Conservation (phyloP, 1,140 invertebrate species). For the Bicyclus anynana region DNA sequence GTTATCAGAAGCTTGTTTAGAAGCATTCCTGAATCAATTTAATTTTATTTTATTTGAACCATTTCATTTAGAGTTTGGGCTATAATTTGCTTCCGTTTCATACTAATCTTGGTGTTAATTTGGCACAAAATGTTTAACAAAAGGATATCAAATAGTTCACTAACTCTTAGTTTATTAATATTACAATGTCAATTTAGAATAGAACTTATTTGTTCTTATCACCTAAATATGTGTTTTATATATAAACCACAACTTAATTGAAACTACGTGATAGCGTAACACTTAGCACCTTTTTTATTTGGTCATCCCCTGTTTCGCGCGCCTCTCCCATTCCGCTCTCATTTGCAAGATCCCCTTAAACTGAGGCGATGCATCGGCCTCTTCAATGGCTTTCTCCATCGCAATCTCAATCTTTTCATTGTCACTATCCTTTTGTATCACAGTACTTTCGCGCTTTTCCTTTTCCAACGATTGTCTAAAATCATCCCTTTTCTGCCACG, state of each 20-base stretch:
- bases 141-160: no score
- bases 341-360: slow-evolving; percentile 85
- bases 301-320: slow-evolving; percentile 82
- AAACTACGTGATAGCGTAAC: slow-evolving; percentile 4
- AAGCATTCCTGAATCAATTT: no score
- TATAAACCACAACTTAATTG: slow-evolving; percentile 12
- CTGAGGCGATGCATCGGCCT: slow-evolving; percentile 75
- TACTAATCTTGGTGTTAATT: no score
- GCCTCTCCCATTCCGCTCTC: slow-evolving; percentile 85
- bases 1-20: no score
- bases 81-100: no score
- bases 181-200: slow-evolving; percentile 13
- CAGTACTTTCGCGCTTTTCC: slow-evolving; percentile 57
- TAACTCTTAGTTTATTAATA: neutral
- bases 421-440: slow-evolving; percentile 65
- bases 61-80: no score
- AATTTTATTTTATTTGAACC: no score
- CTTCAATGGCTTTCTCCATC: slow-evolving; percentile 51
- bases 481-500: slow-evolving; percentile 64
- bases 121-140: no score
- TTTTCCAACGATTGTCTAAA: slow-evolving; percentile 50
- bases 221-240: slow-evolving; percentile 5
- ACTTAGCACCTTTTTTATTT: slow-evolving; percentile 74
- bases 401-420: slow-evolving; percentile 46
- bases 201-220: slow-evolving; percentile 10